Percentiles rank a stretch among this genome's conserved stretches.
phyloP scores from a whole-genome alignment of 2,113 vertebrate species.

The Meleagris gallopavo region DNA sequence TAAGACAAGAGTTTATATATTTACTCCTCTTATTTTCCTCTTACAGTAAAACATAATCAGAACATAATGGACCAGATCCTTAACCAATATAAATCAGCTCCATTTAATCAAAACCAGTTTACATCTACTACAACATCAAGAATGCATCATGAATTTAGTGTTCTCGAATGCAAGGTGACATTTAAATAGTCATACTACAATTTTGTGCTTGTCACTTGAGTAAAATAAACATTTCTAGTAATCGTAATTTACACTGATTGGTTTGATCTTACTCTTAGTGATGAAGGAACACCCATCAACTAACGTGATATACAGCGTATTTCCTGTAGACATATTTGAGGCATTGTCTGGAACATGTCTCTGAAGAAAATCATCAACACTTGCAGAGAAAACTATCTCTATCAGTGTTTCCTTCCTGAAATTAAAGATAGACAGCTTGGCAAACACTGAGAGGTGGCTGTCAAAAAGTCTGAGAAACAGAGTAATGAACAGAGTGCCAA shows the following conservation, averaged over 20 bases:
- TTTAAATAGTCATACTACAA: neutral
- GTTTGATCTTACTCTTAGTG: neutral
- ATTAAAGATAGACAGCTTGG: neutral
- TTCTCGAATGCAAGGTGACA: neutral
- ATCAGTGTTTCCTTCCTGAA: neutral
- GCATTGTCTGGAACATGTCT: neutral
- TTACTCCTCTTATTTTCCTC: neutral
- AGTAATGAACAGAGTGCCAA: neutral
- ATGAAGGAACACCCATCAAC: neutral
- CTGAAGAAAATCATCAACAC: neutral
- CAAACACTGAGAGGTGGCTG: neutral
- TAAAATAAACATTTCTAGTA: neutral
- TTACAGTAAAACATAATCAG: neutral
- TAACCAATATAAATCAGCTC: neutral
- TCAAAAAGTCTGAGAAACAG: neutral
- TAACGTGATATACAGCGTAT: neutral
- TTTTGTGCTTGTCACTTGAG: neutral
- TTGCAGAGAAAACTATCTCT: neutral
- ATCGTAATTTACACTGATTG: accelerated
- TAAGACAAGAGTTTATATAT: neutral
- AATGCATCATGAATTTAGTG: neutral
- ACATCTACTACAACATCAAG: neutral
- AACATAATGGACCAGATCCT: neutral
- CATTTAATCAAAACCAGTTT: neutral
- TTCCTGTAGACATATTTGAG: neutral